Conservation (phyloP, 1,140 invertebrate genomes). For the Heterodera schachtii region DNA sequence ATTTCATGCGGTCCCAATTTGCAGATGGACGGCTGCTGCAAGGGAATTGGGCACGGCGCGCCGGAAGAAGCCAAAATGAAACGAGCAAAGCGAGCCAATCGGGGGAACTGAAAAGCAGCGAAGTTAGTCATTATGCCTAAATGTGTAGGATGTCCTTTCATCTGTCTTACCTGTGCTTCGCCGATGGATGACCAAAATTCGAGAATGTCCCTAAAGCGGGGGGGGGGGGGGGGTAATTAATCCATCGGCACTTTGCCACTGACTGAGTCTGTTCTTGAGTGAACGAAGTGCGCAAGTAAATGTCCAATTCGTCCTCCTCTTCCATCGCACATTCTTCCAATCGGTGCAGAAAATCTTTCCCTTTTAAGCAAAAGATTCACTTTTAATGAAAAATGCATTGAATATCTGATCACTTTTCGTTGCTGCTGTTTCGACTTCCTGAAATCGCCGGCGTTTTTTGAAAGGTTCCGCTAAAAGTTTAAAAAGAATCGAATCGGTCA, state of each 20-base stretch:
- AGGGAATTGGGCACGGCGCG: constrained; percentile 31
- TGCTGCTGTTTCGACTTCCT: background rate
- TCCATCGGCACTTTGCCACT: background rate
- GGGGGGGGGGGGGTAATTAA: too few species aligned
- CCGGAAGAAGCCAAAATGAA: constrained; percentile 41
- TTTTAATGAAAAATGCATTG: too few species aligned
- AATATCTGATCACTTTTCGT: background rate
- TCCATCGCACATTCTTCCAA: constrained; percentile 49
- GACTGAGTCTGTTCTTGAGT: constrained; percentile 36
- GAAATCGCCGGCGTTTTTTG: constrained; percentile 22
- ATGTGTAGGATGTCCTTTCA: background rate
- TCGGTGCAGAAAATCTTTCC: constrained; percentile 44
- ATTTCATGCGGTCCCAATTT: constrained; percentile 37
- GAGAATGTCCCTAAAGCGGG: constrained; percentile 47
- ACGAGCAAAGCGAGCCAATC: constrained; percentile 40
- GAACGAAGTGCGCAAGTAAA: constrained; percentile 44
- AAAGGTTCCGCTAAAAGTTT: constrained; percentile 20
- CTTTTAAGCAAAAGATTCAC: constrained; percentile 5
- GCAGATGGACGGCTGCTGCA: constrained; percentile 32
- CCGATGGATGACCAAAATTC: constrained; percentile 53
- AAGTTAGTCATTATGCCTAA: too few species aligned
- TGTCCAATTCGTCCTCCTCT: constrained; percentile 51
- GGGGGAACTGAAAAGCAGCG: constrained; percentile 33
- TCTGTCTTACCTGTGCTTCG: constrained; percentile 22
- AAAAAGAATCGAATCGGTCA: background rate